A percentile compares a stretch with the other conserved stretches of the same genome.
phyloP scores from a whole-genome alignment of 2,113 vertebrate genomes.

The Cyprinodon brontotheroides region DNA sequence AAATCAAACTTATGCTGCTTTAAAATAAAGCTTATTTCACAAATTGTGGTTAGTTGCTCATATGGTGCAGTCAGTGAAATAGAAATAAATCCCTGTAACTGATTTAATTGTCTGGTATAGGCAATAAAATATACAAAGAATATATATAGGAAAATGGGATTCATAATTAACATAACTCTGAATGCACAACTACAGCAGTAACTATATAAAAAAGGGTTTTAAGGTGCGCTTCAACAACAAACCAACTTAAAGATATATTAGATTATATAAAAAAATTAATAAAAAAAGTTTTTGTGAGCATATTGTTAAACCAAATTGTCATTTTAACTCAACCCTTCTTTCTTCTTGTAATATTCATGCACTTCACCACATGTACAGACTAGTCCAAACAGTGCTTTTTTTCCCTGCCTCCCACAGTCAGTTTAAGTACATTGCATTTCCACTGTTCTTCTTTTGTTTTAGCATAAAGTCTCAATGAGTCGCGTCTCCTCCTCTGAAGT shows the following conservation, averaged over 20 bases:
- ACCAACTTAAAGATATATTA: no score
- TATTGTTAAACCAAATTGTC: not conserved
- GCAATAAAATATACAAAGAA: no score
- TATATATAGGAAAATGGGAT: no score
- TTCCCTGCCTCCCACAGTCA: constrained; percentile 17
- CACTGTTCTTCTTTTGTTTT: constrained; percentile 13
- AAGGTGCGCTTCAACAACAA: no score
- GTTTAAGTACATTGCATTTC: constrained; percentile 3
- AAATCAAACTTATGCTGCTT: not conserved
- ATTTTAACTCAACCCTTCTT: constrained; percentile 42
- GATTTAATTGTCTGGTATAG: no score
- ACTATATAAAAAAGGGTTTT: no score
- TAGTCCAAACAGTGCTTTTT: not conserved
- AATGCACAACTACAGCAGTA: not conserved
- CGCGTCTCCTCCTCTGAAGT: constrained; percentile 6
- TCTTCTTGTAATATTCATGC: not conserved
- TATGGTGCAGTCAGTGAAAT: not conserved
- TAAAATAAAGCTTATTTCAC: not conserved
- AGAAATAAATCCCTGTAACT: no score
- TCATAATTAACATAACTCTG: not conserved
- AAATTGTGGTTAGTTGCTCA: not conserved
- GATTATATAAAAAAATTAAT: no score
- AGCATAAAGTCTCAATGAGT: constrained; percentile 30
- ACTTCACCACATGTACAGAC: not conserved
- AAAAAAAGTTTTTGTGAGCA: not conserved